Conservation (phyloP, 2,888 invertebrate genomes). For the Cephus sareptanus region DNA sequence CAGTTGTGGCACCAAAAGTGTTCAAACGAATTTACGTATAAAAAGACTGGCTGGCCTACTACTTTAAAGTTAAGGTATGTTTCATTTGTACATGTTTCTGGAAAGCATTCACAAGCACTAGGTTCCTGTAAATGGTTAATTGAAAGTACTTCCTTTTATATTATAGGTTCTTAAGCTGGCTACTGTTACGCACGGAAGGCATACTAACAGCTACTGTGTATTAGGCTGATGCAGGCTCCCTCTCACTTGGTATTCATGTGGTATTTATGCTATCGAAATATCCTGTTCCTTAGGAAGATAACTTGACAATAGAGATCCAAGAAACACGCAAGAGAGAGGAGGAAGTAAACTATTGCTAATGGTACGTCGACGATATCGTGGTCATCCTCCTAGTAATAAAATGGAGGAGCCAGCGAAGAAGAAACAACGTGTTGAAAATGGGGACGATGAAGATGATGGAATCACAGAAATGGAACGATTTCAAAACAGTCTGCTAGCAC, state of each 20-base stretch:
- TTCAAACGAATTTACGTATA: neutral
- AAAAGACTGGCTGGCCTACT: neutral
- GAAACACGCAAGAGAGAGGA: neutral
- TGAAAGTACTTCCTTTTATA: neutral
- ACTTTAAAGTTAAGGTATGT: neutral
- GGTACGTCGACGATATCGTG: constrained; percentile 74
- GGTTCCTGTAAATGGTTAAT: neutral
- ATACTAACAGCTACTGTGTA: constrained; percentile 7
- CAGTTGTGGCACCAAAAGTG: neutral
- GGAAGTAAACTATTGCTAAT: constrained; percentile 64
- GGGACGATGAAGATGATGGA: constrained; percentile 72
- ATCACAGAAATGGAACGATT: constrained; percentile 72
- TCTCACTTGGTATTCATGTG: constrained; percentile 5
- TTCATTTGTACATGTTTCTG: neutral
- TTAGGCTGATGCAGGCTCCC: constrained; percentile 17
- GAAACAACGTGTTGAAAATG: constrained; percentile 76
- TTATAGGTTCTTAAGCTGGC: constrained; percentile 18
- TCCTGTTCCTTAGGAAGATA: constrained; percentile 35
- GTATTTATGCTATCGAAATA: constrained; percentile 6
- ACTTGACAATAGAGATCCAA: constrained; percentile 43
- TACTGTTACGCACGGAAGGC: constrained; percentile 16
- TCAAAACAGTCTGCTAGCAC: constrained; percentile 77
- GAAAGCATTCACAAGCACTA: neutral
- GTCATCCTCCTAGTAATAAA: constrained; percentile 70
- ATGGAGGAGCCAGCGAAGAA: constrained; percentile 90